Evolutionary conservation across 2,888 invertebrate genomes (phyloP).

Genomic region (Tupiocoris notatus): DNA sequence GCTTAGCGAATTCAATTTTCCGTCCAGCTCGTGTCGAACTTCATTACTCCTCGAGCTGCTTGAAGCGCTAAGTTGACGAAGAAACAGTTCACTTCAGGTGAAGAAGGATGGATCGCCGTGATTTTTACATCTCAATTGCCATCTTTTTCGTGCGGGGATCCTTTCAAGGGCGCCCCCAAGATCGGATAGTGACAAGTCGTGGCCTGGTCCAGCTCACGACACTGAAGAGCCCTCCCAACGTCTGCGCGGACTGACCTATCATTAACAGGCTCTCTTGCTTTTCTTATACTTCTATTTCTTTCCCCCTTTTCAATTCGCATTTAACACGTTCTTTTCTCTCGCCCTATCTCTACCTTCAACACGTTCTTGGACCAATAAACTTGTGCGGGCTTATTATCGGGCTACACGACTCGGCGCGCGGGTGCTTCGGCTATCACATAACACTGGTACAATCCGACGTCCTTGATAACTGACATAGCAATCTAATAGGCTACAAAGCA

Average conservation of each 20-base stretch:
- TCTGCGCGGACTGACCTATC: conserved; percentile 26
- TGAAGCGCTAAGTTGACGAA: not conserved
- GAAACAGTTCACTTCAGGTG: not conserved
- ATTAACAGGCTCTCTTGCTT: conserved; percentile 21
- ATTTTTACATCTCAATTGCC: conserved; percentile 42
- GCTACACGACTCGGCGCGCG: not conserved
- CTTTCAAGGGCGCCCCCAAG: conserved; percentile 35
- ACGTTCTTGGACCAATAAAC: not conserved
- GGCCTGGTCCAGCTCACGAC: conserved; percentile 35
- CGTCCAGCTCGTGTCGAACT: too few species aligned
- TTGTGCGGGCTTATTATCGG: not conserved
- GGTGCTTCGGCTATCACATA: not conserved
- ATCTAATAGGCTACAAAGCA: too few species aligned
- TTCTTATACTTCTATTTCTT: not conserved
- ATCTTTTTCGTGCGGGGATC: conserved; percentile 39
- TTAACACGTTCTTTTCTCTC: conserved; percentile 19
- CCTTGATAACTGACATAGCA: not conserved
- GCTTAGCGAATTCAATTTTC: too few species aligned
- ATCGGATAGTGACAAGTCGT: conserved; percentile 42
- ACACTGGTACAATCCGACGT: not conserved
- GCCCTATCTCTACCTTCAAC: not conserved
- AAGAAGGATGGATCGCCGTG: conserved; percentile 15
- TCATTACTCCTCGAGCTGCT: not conserved
- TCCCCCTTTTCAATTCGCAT: conserved; percentile 6
- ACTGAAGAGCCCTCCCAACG: not conserved